Evolutionary conservation across 2,797 vertebrate genomes (phyloP), one percentile per base, ranked within the genome.

Genomic region (Pangasius larnaudii): DNA sequence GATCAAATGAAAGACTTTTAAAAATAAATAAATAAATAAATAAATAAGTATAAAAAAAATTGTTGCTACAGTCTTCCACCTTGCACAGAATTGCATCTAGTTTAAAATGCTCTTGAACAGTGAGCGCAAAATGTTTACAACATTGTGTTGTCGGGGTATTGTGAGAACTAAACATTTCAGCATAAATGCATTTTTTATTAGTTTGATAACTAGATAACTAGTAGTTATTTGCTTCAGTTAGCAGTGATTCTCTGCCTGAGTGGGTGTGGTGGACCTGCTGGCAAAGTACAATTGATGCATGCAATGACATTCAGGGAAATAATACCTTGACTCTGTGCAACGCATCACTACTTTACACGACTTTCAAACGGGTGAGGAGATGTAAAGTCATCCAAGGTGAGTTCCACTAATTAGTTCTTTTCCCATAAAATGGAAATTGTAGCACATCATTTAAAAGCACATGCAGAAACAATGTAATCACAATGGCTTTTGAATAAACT

Each of bases 401-500:
- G 42, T 49, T 49, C 7, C 16, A 65, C 1, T 67, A 30, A 84
- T 33, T 33, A 33, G n/a, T 51, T 7, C 8, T 83, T 42, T 83
- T 46, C 14, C 39, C 14, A 19, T 83, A 30, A 65, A 42, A 49
- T 84, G 24, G 61, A 65, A 83, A 11, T 63, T 13, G 9, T 18
- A n/a, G 13, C 58, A 46, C 24, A 16, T 27, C 14, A 46, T 82
- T 83, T 83, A 5, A 83, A 83, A 53, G 81, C 36, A 65, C 42
- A n/a, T 65, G 39, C 81, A 49, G 61, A 30, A 65, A 49, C 14
- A 83, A 83, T 51, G 27, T n/a, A 81, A 83, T 27, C 39, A 27
- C 39, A 51, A n/a, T 83, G 58, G 18, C n/a, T 46, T 83, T 65
- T n/a, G 39, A 87, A 63, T 65, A 63, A 87, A 75, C 78, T 63